Percentiles rank a stretch among this genome's conserved stretches.
These are phyloP conservation scores for Scrobipalpa atriplicella DNA, from an alignment of 2,888 invertebrate genomes.

Conservation along the genomic window DNA sequence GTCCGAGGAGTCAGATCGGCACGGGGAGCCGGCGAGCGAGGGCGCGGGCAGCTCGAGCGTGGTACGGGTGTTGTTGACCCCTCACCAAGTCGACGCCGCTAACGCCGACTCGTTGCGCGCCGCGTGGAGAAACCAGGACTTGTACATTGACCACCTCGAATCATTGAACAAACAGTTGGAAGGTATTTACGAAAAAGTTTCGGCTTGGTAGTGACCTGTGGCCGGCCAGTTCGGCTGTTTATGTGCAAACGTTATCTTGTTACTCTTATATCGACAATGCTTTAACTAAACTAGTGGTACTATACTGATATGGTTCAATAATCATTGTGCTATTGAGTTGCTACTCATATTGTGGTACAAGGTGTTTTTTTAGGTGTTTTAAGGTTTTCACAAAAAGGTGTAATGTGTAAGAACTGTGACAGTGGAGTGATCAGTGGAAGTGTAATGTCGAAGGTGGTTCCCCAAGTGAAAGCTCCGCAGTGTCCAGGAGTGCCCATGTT, in stretches of 20 bases:
- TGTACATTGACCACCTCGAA: conserved; percentile 89
- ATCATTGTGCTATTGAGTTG: conserved; percentile 69
- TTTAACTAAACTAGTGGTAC: conserved; percentile 81
- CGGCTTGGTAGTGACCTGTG: conserved; percentile 76
- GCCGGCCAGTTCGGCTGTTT: conserved; percentile 62
- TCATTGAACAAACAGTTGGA: conserved; percentile 88
- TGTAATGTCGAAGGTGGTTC: conserved; percentile 44
- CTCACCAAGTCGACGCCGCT: conserved; percentile 85
- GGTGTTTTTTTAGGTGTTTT: conserved; percentile 73
- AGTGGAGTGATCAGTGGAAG: conserved; percentile 70
- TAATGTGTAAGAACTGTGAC: conserved; percentile 60
- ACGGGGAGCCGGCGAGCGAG: conserved; percentile 73
- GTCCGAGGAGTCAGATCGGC: conserved; percentile 79
- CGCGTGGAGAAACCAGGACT: conserved; percentile 90
- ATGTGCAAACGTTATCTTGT: conserved; percentile 64
- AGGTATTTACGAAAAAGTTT: conserved; percentile 85
- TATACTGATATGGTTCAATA: conserved; percentile 60
- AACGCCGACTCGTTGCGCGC: conserved; percentile 85
- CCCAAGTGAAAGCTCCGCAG: conserved; percentile 48
- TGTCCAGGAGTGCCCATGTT: conserved; percentile 51
- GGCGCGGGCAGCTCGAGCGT: conserved; percentile 74
- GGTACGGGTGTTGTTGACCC: conserved; percentile 84
- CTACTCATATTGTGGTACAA: conserved; percentile 66
- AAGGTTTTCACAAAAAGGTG: conserved; percentile 63
- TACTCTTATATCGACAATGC: conserved; percentile 78